Conservation (phyloP, 2,888 invertebrate species). For the Liodrosophila aerea region DNA sequence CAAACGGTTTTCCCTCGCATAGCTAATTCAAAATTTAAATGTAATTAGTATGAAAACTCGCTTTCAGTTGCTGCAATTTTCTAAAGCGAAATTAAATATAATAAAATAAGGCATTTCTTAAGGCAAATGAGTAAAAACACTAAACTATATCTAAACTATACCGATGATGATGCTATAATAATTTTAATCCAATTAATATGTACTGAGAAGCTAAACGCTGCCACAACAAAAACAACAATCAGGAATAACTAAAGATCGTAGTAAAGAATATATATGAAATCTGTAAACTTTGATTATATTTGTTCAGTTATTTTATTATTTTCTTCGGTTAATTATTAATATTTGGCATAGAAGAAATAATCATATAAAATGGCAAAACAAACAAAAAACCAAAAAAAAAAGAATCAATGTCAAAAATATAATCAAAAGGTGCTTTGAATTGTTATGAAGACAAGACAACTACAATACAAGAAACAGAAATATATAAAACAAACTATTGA, state of each 20-base stretch:
- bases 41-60: constrained; percentile 45
- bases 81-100: constrained; percentile 9
- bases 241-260: constrained; percentile 10
- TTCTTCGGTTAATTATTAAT: constrained; percentile 24
- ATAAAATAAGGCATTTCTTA: constrained; percentile 63
- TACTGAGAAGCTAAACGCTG: constrained; percentile 77
- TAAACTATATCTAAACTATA: constrained; percentile 6
- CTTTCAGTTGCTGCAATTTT: constrained; percentile 49
- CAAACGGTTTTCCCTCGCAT: constrained; percentile 58
- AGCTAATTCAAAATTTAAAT: constrained; percentile 42
- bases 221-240: constrained; percentile 51
- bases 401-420: constrained; percentile 71
- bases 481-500: constrained; percentile 58
- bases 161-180: constrained; percentile 30
- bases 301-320: constrained; percentile 46
- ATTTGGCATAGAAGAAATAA: constrained; percentile 42
- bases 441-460: constrained; percentile 73
- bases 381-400: constrained; percentile 29
- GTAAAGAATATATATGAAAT: constrained; percentile 25
- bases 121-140: constrained; percentile 15
- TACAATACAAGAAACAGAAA: constrained; percentile 53
- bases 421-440: constrained; percentile 81
- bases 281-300: constrained; percentile 65
- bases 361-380: constrained; percentile 22
- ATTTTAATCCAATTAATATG: constrained; percentile 38